Evolutionary conservation across 2,888 invertebrate genomes (phyloP).

Genomic region (Amphipyra tragopoginis): DNA sequence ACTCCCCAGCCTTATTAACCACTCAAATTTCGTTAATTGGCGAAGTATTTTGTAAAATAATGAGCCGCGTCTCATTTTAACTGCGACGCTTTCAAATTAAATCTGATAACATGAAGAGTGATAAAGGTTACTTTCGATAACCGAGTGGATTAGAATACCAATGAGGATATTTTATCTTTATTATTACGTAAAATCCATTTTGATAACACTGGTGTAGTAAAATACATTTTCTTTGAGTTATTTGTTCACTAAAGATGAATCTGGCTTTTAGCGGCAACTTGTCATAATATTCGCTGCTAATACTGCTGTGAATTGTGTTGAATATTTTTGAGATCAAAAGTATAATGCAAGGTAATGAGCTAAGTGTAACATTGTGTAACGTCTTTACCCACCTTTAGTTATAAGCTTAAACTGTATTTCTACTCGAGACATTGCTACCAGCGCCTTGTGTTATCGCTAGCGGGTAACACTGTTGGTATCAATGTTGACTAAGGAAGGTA

Average conservation of each 20-base stretch:
- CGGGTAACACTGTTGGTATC: too few species aligned
- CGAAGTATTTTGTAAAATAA: conserved; percentile 2
- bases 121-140: background rate
- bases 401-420: too few species aligned
- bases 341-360: too few species aligned
- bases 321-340: too few species aligned
- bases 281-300: too few species aligned
- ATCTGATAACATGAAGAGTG: conserved; percentile 8
- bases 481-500: too few species aligned
- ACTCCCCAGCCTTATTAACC: background rate
- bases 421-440: too few species aligned
- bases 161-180: background rate
- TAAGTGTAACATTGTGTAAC: too few species aligned
- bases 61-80: conserved; percentile 1
- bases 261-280: too few species aligned
- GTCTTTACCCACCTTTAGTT: too few species aligned
- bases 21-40: background rate
- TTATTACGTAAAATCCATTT: background rate
- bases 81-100: conserved; percentile 6
- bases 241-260: background rate
- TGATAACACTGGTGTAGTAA: background rate
- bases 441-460: too few species aligned
- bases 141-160: background rate
- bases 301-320: too few species aligned
- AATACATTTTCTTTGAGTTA: background rate